Evolutionary conservation across 2,888 invertebrate genomes (phyloP), one percentile per base, ranked within the genome.

Genomic region (Lymantria dispar): DNA sequence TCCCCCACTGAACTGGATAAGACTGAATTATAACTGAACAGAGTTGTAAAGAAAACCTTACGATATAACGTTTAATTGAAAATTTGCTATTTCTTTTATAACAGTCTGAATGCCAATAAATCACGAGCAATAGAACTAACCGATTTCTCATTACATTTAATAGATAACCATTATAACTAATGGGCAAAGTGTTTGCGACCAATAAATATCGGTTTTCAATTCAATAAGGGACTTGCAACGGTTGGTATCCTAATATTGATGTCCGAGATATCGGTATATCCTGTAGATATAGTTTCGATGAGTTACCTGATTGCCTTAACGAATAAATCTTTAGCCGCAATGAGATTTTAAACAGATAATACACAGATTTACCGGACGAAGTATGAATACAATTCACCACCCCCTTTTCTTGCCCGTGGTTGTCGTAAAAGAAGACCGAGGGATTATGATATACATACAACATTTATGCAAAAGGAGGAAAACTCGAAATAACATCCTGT

Each of bases 241-340:
- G 65, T 48, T 66, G 60, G 69, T 62, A 66, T 70, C 70, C 68
- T 73, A 68, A 73, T 76, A 79, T 81, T 78, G 78, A 80, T 78
- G 80, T 74, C 70, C 68, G 75, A 77, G 79, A 80, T 83, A 82
- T 78, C 78, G 70, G 73, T 66, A 76, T 74, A 76, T 79, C 80
- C 78, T 75, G 79, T 76, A 80, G 73, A 83, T 82, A 80, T 80
- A 81, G 77, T 69, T 64, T 68, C 64, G 62, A 65, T 78, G 78
- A 79, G 76, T 79, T 81, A 83, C 78, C 72, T 76, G 22, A 22
- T 33, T 33, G 33, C 33, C 10, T 10, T 10, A 33, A 33, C 2
- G 33, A 33, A 10, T 33, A 33, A 33, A 33, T 33, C 33, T 5
- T 22, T 22, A 22, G 22, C 2, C 22, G 22, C 3, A 22, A 22